phyloP scores from a whole-genome alignment of 2,797 vertebrate genomes.

The Rhinophrynus dorsalis region DNA sequence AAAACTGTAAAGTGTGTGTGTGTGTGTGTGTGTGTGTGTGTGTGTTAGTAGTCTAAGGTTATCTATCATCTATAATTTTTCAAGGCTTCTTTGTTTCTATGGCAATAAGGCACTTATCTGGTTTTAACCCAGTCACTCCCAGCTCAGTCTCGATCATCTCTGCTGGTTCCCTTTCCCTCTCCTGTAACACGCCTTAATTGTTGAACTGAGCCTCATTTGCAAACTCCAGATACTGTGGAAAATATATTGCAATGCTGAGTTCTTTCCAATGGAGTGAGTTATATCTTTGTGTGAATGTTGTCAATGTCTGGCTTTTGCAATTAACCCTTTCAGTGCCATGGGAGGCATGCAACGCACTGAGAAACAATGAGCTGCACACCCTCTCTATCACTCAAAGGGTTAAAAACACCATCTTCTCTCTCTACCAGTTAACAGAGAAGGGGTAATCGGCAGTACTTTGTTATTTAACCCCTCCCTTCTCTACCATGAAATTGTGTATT shows the following conservation, averaged over 20 bases:
- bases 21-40: no score
- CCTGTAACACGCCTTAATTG: background rate
- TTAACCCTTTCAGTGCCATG: no score
- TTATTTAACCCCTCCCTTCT: background rate
- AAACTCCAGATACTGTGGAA: background rate
- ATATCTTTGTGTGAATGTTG: background rate
- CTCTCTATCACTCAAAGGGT: no score
- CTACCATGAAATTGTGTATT: background rate
- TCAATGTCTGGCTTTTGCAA: background rate
- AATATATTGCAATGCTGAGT: background rate
- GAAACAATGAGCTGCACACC: no score
- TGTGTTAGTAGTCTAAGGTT: background rate
- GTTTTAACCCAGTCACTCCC: background rate
- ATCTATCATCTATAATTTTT: constrained; percentile 1
- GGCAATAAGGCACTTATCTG: constrained; percentile 1
- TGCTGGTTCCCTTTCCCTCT: background rate
- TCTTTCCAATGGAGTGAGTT: background rate
- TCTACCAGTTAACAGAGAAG: background rate
- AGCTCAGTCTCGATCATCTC: background rate
- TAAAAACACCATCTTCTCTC: constrained; percentile 3
- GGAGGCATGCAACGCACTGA: no score
- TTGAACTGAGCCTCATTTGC: background rate
- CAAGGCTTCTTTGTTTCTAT: background rate
- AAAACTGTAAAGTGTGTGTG: constrained; percentile 13
- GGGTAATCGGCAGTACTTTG: background rate